Conservation (phyloP, 2,113 vertebrate species). For the Argyrosomus japonicus region DNA sequence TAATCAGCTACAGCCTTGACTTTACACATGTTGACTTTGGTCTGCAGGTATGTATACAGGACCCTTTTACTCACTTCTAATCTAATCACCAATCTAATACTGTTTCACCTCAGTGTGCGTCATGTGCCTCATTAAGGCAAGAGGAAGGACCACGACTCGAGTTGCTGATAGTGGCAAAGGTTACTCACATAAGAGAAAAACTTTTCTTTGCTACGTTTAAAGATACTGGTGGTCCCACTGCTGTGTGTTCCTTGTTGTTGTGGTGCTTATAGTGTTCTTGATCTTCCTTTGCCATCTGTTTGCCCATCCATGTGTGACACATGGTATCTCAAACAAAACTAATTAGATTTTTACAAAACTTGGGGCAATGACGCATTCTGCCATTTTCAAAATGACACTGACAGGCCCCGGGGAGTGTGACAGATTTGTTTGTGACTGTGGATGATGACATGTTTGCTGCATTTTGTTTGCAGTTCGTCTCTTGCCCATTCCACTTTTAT, state of each 20-base stretch:
- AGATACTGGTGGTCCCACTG: not conserved
- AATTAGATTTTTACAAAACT: conserved; percentile 33
- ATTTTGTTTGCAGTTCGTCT: not conserved
- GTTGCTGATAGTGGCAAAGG: not conserved
- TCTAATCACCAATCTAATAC: not conserved
- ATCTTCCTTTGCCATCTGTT: conserved; percentile 40
- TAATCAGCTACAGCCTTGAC: conserved; percentile 85
- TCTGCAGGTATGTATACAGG: conserved; percentile 82
- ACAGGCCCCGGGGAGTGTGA: not conserved
- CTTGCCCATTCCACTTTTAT: not conserved
- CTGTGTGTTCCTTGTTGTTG: not conserved
- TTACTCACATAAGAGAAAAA: not conserved
- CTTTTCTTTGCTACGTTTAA: not conserved
- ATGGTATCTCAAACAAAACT: conserved; percentile 16
- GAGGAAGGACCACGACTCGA: not conserved
- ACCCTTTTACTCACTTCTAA: not conserved
- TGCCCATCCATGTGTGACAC: conserved; percentile 32
- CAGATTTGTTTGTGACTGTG: conserved; percentile 15
- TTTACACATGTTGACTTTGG: conserved; percentile 83
- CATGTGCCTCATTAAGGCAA: not conserved
- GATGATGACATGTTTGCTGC: not conserved
- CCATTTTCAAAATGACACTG: conserved; percentile 4
- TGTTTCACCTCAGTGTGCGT: not conserved
- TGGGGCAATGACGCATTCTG: conserved; percentile 1
- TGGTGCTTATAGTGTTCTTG: conserved; percentile 21